Percentiles rank a stretch among this genome's conserved stretches.
Evolutionary conservation across 2,888 invertebrate genomes (phyloP).

Genomic region (Azorinus chamasolen): DNA sequence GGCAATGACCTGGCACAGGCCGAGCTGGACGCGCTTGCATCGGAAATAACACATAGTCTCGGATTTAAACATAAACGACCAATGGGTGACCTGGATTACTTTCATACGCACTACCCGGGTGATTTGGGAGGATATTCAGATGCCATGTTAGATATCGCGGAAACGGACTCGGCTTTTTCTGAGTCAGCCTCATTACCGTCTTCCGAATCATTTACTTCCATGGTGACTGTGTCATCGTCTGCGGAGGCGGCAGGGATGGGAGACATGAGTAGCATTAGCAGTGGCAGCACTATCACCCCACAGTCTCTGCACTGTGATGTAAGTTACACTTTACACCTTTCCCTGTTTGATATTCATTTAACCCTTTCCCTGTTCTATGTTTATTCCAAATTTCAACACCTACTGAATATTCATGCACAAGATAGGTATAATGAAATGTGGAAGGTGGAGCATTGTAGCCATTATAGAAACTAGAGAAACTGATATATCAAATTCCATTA

Average conservation of each 20-base stretch:
- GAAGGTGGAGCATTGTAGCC: no score
- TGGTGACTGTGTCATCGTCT: constrained; percentile 82
- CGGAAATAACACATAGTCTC: constrained; percentile 79
- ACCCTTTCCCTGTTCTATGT: no score
- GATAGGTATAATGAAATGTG: no score
- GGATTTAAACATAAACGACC: constrained; percentile 69
- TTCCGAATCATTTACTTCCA: constrained; percentile 96
- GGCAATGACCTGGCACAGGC: constrained; percentile 77
- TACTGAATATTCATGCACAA: no score
- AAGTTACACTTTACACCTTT: constrained; percentile 11
- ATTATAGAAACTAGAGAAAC: no score
- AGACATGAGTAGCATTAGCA: constrained; percentile 66
- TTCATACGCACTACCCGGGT: constrained; percentile 67
- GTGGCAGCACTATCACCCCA: constrained; percentile 59
- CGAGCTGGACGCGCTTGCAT: constrained; percentile 80
- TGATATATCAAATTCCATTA: no score
- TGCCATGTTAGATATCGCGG: constrained; percentile 92
- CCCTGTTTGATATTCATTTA: no score
- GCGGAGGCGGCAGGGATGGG: constrained; percentile 78
- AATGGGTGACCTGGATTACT: constrained; percentile 68
- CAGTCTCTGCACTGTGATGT: constrained; percentile 70
- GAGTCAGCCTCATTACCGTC: constrained; percentile 98
- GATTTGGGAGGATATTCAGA: constrained; percentile 70
- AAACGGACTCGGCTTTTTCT: constrained; percentile 99
- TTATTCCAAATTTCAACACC: no score